Evolutionary conservation across 2,113 vertebrate genomes (phyloP).

Genomic region (Ceyx margarethae): DNA sequence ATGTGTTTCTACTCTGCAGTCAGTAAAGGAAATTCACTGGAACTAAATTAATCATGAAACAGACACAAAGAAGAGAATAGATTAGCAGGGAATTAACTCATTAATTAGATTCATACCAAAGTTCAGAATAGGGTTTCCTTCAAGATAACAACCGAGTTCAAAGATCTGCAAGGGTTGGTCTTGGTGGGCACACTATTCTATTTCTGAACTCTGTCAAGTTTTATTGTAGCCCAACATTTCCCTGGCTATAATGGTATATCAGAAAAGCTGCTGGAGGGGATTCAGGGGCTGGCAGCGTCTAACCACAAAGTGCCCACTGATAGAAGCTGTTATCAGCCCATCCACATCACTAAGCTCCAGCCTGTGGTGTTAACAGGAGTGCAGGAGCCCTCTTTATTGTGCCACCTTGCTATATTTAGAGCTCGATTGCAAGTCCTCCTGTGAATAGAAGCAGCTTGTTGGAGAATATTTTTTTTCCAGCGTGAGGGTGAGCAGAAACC

Average conservation of each 20-base stretch:
- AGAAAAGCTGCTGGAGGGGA: conserved; percentile 11
- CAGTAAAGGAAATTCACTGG: conserved; percentile 47
- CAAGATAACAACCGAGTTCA: not conserved
- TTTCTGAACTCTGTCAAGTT: not conserved
- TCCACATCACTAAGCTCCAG: not conserved
- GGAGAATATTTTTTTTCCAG: not conserved
- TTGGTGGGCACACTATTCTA: not conserved
- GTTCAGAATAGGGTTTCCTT: conserved; percentile 7
- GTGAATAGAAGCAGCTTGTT: not conserved
- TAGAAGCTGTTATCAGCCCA: not conserved
- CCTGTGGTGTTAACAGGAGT: not conserved
- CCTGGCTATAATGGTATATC: not conserved
- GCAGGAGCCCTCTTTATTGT: not conserved
- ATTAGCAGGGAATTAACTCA: conserved; percentile 35
- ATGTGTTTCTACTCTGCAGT: conserved; percentile 3
- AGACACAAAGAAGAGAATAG: conserved; percentile 13
- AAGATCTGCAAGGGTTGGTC: not conserved
- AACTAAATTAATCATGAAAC: conserved; percentile 61
- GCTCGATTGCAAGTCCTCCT: not conserved
- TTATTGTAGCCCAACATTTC: not conserved
- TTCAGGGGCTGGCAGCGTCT: not conserved
- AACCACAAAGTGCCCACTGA: not conserved
- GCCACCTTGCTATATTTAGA: conserved; percentile 26
- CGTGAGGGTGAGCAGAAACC: not conserved
- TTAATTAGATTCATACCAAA: conserved; percentile 27